Percentiles rank a stretch among this genome's conserved stretches.
phyloP scores from a whole-genome alignment of 2,888 invertebrate genomes.

The Cephonodes hylas region DNA sequence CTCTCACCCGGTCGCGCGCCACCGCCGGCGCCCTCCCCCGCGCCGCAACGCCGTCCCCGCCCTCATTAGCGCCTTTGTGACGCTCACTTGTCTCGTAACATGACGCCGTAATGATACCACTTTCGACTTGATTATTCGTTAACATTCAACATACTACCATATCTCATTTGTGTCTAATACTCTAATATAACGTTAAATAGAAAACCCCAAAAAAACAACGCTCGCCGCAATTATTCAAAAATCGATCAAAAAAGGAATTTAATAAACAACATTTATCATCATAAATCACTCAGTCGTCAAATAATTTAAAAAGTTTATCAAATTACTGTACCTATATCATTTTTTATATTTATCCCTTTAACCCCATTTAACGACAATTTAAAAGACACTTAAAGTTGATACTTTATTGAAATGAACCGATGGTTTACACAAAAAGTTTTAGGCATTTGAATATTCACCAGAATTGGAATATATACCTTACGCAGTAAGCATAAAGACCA shows the following conservation, averaged over 20 bases:
- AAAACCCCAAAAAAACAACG: too few relatives aligned
- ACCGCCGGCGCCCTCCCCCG: constrained; percentile 18
- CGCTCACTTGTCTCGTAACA: constrained; percentile 77
- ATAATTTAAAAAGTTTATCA: too few relatives aligned
- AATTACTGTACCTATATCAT: too few relatives aligned
- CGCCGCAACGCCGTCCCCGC: constrained; percentile 42
- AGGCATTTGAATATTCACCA: background rate
- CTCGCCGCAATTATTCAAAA: too few relatives aligned
- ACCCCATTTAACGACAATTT: background rate
- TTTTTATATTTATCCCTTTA: too few relatives aligned
- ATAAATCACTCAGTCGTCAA: too few relatives aligned
- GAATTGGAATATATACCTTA: constrained; percentile 43
- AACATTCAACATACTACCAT: constrained; percentile 20
- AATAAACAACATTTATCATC: too few relatives aligned
- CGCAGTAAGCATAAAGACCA: constrained; percentile 50
- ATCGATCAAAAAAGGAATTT: too few relatives aligned
- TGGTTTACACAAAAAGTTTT: constrained; percentile 3
- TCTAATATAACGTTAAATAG: too few relatives aligned
- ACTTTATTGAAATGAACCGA: background rate
- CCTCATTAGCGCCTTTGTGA: constrained; percentile 80
- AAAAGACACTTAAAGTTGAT: background rate
- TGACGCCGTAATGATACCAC: constrained; percentile 74
- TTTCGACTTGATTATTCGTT: constrained; percentile 62
- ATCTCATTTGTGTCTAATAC: constrained; percentile 16
- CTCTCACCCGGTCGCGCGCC: constrained; percentile 21